Percentiles rank a stretch among this genome's conserved stretches.
Conservation (phyloP, 2,888 invertebrate species). For the Dugesia japonica region DNA sequence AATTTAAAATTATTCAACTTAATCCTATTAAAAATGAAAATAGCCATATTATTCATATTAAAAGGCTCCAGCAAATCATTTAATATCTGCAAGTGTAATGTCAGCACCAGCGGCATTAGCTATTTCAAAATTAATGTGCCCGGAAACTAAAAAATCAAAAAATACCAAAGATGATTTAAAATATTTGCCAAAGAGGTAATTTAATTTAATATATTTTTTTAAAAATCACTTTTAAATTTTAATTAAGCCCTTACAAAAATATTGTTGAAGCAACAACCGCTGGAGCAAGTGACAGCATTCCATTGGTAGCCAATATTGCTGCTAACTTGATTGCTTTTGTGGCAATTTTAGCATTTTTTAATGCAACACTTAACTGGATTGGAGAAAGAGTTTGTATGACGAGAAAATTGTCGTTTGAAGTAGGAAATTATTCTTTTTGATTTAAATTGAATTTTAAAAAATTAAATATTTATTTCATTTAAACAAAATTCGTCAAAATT, state of each 20-base stretch:
- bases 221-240: not conserved
- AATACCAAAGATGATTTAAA: slow-evolving; percentile 62
- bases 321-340: slow-evolving; percentile 82
- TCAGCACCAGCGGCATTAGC: slow-evolving; percentile 81
- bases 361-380: slow-evolving; percentile 64
- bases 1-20: too few species aligned
- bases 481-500: too few species aligned
- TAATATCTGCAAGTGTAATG: slow-evolving; percentile 84
- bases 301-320: slow-evolving; percentile 67
- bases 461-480: too few species aligned
- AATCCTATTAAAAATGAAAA: too few species aligned
- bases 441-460: too few species aligned
- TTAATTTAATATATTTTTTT: not conserved
- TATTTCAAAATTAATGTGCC: slow-evolving; percentile 72
- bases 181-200: slow-evolving; percentile 51
- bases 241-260: slow-evolving; percentile 61
- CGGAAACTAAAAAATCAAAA: slow-evolving; percentile 67
- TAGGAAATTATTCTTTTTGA: slow-evolving; percentile 38
- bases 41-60: too few species aligned
- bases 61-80: slow-evolving; percentile 56
- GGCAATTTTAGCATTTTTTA: slow-evolving; percentile 67
- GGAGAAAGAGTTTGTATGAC: slow-evolving; percentile 50
- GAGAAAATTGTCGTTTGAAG: slow-evolving; percentile 50
- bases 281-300: slow-evolving; percentile 67
- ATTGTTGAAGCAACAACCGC: slow-evolving; percentile 74